Percentiles rank a stretch among this genome's conserved stretches.
Conservation (phyloP, 1,140 invertebrate species). For the Triops cancriformis region DNA sequence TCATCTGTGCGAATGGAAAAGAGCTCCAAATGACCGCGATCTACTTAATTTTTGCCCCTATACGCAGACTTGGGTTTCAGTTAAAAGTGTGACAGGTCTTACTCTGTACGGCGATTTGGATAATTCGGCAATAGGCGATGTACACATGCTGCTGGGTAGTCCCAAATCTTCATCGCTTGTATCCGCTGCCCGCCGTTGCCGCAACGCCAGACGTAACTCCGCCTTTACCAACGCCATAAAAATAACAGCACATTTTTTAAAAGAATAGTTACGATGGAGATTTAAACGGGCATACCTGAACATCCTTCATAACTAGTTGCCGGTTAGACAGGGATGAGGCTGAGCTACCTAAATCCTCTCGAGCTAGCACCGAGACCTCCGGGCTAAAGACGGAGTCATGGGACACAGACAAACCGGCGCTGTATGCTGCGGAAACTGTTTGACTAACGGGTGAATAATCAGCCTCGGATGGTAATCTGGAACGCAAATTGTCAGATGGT, state of each 20-base stretch:
- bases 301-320: not conserved
- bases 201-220: constrained; percentile 32
- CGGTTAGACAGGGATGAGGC: not conserved
- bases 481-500: not conserved
- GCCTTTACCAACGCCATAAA: not conserved
- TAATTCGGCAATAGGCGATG: constrained; percentile 36
- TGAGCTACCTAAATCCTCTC: not conserved
- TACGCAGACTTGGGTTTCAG: not conserved
- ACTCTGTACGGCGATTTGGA: constrained; percentile 18
- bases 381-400: constrained; percentile 63
- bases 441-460: constrained; percentile 15
- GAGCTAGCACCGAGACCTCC: constrained; percentile 29
- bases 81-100: not conserved
- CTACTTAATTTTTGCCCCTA: no score
- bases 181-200: constrained; percentile 44
- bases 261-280: not conserved
- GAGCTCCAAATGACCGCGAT: no score
- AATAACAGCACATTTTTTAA: not conserved
- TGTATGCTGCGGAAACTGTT: constrained; percentile 25
- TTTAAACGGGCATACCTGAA: not conserved
- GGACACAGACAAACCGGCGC: constrained; percentile 53
- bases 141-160: constrained; percentile 49
- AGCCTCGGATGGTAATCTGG: not conserved
- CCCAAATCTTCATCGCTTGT: constrained; percentile 50
- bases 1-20: no score